Evolutionary conservation across 2,113 vertebrate genomes (phyloP).

Genomic region (Eolophus roseicapilla): DNA sequence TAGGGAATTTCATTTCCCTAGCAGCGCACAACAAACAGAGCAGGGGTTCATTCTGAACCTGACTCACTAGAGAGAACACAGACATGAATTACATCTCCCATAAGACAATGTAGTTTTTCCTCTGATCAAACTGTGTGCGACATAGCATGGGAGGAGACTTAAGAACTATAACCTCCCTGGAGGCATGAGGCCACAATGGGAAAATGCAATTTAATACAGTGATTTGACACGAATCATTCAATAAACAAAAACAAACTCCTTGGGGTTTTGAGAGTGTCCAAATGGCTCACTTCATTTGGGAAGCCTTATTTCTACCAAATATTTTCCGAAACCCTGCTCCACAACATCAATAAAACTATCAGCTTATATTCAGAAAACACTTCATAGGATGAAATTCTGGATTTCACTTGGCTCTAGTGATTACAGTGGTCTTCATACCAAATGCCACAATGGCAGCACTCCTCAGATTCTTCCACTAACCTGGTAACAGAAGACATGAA

Average conservation of each 20-base stretch:
- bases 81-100: not conserved
- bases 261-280: not conserved
- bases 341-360: not conserved
- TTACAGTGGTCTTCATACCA: not conserved
- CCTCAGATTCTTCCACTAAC: not conserved
- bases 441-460: not conserved
- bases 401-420: not conserved
- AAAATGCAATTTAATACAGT: not conserved
- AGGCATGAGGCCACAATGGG: not conserved
- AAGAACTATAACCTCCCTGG: not conserved
- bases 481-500: not conserved
- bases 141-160: not conserved
- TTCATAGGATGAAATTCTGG: not conserved
- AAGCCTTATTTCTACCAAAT: not conserved
- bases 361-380: not conserved
- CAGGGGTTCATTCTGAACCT: not conserved
- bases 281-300: not conserved
- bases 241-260: not conserved
- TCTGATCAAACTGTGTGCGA: not conserved
- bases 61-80: not conserved
- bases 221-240: slow-evolving; percentile 1
- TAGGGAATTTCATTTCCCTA: not conserved
- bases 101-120: not conserved
- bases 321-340: not conserved
- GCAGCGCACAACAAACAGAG: not conserved